phyloP scores from a whole-genome alignment of 2,797 vertebrate genomes.

The Enteromius viviparus region DNA sequence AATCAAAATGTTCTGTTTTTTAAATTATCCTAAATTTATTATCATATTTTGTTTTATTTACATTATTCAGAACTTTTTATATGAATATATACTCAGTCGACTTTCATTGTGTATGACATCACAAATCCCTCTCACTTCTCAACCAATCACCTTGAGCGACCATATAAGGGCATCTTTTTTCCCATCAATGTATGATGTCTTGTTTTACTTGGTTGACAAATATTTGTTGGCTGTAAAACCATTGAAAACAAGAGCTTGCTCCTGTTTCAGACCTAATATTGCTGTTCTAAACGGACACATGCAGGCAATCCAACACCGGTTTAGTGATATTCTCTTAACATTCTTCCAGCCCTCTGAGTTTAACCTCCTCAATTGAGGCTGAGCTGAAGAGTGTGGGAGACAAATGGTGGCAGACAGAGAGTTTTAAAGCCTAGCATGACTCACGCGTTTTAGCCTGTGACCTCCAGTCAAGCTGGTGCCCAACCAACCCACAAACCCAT shows the following conservation, averaged over 20 bases:
- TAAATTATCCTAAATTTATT: too few relatives aligned
- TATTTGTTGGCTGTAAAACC: background rate
- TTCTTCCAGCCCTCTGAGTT: background rate
- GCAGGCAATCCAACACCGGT: background rate
- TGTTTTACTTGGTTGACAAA: background rate
- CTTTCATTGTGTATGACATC: background rate
- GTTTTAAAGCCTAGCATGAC: slow-evolving; percentile 16
- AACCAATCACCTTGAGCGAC: background rate
- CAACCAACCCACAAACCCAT: slow-evolving; percentile 3
- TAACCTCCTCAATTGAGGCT: background rate
- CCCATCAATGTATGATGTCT: background rate
- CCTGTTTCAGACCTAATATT: background rate
- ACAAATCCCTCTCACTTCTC: background rate
- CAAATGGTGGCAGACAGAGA: background rate
- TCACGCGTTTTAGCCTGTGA: slow-evolving; percentile 30
- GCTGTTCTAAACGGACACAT: background rate
- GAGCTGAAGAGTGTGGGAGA: background rate
- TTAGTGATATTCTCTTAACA: background rate
- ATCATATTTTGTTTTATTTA: background rate
- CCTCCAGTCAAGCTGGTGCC: slow-evolving; percentile 25
- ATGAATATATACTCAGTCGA: background rate
- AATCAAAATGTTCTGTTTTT: background rate
- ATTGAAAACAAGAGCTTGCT: background rate
- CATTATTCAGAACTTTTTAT: background rate
- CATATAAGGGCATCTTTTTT: background rate